Conservation (phyloP, 2,113 vertebrate genomes). For the Prochilodus magdalenae region DNA sequence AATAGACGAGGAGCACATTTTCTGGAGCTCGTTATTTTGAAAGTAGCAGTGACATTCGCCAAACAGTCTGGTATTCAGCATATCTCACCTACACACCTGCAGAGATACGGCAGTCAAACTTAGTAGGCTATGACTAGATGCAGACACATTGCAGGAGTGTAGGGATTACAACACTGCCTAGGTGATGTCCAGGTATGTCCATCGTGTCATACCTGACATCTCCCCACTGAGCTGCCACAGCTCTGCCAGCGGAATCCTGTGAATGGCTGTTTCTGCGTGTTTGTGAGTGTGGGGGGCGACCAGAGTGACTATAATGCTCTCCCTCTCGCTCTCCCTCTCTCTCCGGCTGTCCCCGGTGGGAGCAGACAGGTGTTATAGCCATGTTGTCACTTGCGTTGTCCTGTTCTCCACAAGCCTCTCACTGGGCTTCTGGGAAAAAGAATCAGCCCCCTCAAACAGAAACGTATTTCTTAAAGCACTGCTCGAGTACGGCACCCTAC, state of each 20-base stretch:
- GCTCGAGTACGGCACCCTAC: conserved; percentile 51
- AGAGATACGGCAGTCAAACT: conserved; percentile 10
- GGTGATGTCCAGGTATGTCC: conserved; percentile 42
- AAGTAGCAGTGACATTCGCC: neutral
- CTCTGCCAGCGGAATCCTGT: conserved; percentile 24
- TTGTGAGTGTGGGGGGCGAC: conserved; percentile 45
- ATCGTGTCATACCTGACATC: conserved; percentile 39
- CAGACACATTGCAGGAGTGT: conserved; percentile 27
- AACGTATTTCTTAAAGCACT: conserved; percentile 30
- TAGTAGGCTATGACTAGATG: conserved; percentile 1
- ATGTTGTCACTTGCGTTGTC: conserved; percentile 47
- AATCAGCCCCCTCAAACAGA: conserved; percentile 28
- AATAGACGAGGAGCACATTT: neutral
- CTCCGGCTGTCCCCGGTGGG: conserved; percentile 49
- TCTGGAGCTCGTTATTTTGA: conserved; percentile 4
- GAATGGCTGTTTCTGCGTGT: conserved; percentile 14
- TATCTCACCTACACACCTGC: neutral
- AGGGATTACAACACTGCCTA: conserved; percentile 37
- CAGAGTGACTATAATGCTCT: conserved; percentile 51
- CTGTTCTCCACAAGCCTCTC: conserved; percentile 22
- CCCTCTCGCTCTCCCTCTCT: conserved; percentile 32
- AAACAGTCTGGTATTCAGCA: neutral
- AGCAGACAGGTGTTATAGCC: conserved; percentile 52
- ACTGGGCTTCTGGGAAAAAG: conserved; percentile 21
- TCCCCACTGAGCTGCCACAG: conserved; percentile 29